Conservation (phyloP, 2,113 vertebrate genomes). For the Spermophilus dauricus region DNA sequence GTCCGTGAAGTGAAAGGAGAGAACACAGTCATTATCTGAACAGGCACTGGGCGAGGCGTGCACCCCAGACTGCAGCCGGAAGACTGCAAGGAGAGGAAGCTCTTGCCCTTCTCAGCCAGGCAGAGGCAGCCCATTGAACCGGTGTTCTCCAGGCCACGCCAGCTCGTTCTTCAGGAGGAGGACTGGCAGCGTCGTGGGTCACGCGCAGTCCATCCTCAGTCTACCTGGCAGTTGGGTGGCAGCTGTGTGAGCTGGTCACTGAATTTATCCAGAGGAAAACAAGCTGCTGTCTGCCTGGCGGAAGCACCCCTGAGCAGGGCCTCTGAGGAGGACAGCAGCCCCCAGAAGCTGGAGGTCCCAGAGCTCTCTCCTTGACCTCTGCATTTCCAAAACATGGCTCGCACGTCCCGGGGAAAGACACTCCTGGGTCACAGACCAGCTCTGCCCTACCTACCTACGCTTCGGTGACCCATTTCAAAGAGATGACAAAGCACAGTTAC, state of each 20-base stretch:
- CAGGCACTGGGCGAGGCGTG: background rate
- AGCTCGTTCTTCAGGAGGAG: no score
- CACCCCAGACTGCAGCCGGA: fast-evolving
- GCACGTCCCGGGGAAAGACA: background rate
- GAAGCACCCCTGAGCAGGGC: background rate
- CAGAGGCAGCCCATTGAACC: fast-evolving
- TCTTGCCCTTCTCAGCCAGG: background rate
- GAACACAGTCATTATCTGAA: background rate
- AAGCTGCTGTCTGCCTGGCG: fast-evolving
- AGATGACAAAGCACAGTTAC: background rate
- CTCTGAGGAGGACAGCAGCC: fast-evolving
- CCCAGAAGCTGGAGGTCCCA: background rate
- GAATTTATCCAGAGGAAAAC: background rate
- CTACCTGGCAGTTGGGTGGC: fast-evolving
- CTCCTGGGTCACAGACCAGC: background rate
- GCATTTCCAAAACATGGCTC: background rate
- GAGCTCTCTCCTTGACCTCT: background rate
- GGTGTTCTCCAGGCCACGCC: background rate
- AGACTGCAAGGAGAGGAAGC: background rate
- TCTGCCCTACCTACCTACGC: background rate
- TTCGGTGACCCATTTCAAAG: background rate
- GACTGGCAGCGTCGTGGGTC: background rate
- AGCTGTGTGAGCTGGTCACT: fast-evolving
- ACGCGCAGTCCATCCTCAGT: background rate
- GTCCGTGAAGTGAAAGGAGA: background rate